These are phyloP conservation scores for Alloplasta piceator DNA, from an alignment of 2,888 invertebrate genomes.

Conservation along the genomic window DNA sequence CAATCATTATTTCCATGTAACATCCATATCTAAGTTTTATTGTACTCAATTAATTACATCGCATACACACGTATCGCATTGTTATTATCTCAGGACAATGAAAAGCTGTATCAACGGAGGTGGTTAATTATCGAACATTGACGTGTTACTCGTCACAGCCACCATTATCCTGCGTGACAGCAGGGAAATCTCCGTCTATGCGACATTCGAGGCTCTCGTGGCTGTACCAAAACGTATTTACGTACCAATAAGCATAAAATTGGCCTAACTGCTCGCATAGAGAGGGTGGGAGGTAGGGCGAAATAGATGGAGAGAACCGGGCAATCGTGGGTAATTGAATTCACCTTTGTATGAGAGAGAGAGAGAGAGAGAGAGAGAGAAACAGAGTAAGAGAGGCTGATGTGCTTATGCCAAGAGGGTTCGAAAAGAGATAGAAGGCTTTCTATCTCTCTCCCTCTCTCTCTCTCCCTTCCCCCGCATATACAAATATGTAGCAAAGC, in stretches of 20 bases:
- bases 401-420: slow-evolving; percentile 45
- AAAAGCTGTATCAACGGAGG: slow-evolving; percentile 23
- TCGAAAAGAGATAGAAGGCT: slow-evolving; percentile 22
- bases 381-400: slow-evolving; percentile 60
- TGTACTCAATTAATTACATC: too few species aligned
- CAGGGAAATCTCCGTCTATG: slow-evolving; percentile 39
- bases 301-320: slow-evolving; percentile 72
- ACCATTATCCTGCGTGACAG: slow-evolving; percentile 41
- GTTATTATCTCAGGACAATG: slow-evolving; percentile 18
- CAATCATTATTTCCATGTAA: neutral
- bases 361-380: slow-evolving; percentile 44
- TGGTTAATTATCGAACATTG: slow-evolving; percentile 45
- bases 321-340: slow-evolving; percentile 82
- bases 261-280: slow-evolving; percentile 76
- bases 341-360: slow-evolving; percentile 76
- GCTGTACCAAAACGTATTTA: slow-evolving; percentile 76
- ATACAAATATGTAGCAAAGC: neutral
- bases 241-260: slow-evolving; percentile 82
- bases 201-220: slow-evolving; percentile 44
- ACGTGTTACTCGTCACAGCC: slow-evolving; percentile 61
- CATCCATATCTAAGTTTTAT: neutral
- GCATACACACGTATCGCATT: too few species aligned
- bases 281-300: slow-evolving; percentile 63
- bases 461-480: neutral
- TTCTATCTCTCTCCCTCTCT: slow-evolving; percentile 7